Percentiles rank a stretch among this genome's conserved stretches.
phyloP scores from a whole-genome alignment of 1,140 invertebrate species.

The Mycetomoellerius zeteki region DNA sequence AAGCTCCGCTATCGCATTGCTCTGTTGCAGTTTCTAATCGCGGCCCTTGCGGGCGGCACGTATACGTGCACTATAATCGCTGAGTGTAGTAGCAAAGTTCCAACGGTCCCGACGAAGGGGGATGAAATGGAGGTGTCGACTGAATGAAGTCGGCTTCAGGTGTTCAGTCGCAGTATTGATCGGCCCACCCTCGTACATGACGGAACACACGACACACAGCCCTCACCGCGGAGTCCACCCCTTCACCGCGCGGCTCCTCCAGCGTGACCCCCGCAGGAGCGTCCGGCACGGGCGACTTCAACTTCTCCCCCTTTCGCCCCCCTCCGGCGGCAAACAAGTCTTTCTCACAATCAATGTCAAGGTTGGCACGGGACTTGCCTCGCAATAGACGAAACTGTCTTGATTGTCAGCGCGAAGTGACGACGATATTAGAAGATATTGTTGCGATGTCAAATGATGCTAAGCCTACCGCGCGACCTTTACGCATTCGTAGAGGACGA shows the following conservation, averaged over 20 bases:
- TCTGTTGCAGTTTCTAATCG: conserved; percentile 23
- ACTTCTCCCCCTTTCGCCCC: not conserved
- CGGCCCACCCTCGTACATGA: conserved; percentile 79
- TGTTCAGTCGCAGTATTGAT: conserved; percentile 82
- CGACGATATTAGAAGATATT: conserved; percentile 5
- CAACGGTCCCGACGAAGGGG: not conserved
- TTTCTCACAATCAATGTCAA: conserved; percentile 83
- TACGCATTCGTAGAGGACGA: not conserved
- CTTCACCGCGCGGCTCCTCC: not conserved
- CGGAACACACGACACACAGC: conserved; percentile 62
- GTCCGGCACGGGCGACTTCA: conserved; percentile 64
- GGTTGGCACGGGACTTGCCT: conserved; percentile 75
- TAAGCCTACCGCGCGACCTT: not conserved
- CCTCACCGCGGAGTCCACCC: conserved; percentile 14
- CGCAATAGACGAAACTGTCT: conserved; percentile 43
- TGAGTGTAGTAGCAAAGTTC: conserved; percentile 60
- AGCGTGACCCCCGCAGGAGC: conserved; percentile 54
- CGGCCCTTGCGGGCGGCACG: not conserved
- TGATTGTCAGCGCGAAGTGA: conserved; percentile 53
- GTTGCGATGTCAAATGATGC: not conserved
- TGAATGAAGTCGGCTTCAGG: conserved; percentile 83
- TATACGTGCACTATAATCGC: conserved; percentile 53
- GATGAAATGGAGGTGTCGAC: conserved; percentile 71
- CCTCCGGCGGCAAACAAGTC: conserved; percentile 63
- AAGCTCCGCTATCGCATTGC: not conserved